These are phyloP conservation scores for Panopea generosa DNA, from an alignment of 2,888 invertebrate species.

Conservation along the genomic window DNA sequence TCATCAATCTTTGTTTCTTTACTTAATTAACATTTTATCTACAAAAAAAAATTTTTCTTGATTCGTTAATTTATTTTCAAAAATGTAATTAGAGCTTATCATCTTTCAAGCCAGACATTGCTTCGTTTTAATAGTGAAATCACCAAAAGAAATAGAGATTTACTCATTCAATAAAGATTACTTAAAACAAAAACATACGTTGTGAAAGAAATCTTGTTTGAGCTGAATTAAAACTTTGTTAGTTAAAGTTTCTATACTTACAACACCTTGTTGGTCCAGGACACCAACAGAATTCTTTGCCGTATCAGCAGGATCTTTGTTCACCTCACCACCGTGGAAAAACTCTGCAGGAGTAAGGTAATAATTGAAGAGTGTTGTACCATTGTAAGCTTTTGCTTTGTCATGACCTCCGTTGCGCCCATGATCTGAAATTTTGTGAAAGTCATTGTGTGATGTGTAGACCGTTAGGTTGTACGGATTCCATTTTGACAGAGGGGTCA, in stretches of 20 bases:
- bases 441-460: neutral
- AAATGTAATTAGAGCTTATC: too few relatives aligned
- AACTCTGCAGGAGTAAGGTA: constrained; percentile 69
- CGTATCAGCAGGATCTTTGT: constrained; percentile 63
- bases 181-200: too few relatives aligned
- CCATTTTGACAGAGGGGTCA: constrained; percentile 78
- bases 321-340: constrained; percentile 63
- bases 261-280: constrained; percentile 59
- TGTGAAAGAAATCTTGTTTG: too few relatives aligned
- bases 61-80: too few relatives aligned
- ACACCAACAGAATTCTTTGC: constrained; percentile 63
- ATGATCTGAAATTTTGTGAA: neutral
- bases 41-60: too few relatives aligned
- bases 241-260: neutral
- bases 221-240: too few relatives aligned
- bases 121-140: too few relatives aligned
- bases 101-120: too few relatives aligned
- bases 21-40: too few relatives aligned
- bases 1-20: too few relatives aligned
- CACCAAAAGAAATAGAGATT: too few relatives aligned
- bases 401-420: constrained; percentile 59
- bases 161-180: too few relatives aligned
- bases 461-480: constrained; percentile 72
- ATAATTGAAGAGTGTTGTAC: constrained; percentile 53
- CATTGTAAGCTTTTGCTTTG: constrained; percentile 63